A percentile compares a stretch with the other conserved stretches of the same genome.
phyloP scores from a whole-genome alignment of 2,888 invertebrate species.

The Pegoplata infirma region DNA sequence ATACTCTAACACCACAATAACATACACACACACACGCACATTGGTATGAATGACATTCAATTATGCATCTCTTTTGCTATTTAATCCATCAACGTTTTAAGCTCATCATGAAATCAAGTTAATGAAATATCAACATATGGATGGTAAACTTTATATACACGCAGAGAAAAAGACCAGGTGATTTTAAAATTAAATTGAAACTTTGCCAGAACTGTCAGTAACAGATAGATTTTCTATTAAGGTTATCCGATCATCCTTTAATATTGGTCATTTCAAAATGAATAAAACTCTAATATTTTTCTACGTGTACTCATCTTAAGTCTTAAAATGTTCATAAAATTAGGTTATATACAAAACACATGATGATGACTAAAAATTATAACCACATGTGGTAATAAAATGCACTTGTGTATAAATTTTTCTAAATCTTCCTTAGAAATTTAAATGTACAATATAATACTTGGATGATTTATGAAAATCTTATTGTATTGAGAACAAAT shows the following conservation, averaged over 20 bases:
- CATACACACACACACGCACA: not conserved
- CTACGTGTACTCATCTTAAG: not conserved
- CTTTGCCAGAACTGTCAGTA: too few species aligned
- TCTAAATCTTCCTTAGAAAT: not conserved
- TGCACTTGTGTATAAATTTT: not conserved
- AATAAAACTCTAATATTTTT: not conserved
- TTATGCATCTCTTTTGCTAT: too few species aligned
- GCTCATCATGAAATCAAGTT: not conserved
- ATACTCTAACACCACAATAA: not conserved
- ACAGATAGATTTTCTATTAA: too few species aligned
- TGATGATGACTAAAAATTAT: not conserved
- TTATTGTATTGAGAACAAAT: not conserved
- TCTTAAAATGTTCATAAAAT: not conserved
- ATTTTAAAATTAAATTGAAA: too few species aligned
- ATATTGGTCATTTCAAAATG: too few species aligned
- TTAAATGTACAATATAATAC: too few species aligned
- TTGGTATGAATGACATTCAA: too few species aligned
- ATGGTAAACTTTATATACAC: too few species aligned
- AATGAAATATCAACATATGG: not conserved
- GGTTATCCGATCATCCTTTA: too few species aligned
- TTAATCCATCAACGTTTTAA: not conserved
- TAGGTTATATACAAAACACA: not conserved
- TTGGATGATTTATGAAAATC: too few species aligned
- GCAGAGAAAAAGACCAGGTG: too few species aligned
- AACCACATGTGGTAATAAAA: not conserved